Evolutionary conservation across 2,888 invertebrate species (phyloP), one percentile per base, ranked within the genome.

Genomic region (Mimachlamys varia): DNA sequence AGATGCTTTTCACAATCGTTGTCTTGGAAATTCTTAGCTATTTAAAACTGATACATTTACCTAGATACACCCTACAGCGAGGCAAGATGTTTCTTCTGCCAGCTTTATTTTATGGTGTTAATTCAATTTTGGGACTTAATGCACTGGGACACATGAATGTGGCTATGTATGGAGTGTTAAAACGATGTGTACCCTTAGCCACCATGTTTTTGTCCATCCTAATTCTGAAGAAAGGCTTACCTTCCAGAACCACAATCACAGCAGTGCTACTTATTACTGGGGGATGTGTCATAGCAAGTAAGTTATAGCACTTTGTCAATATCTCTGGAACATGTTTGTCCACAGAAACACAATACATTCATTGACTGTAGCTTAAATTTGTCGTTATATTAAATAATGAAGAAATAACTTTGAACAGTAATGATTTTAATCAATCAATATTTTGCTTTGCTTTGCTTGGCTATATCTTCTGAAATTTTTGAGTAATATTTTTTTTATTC

Each of bases 131-230:
- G 58, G 96, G 97, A 15, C 96, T 97, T 58, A 96, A 96, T 91
- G 97, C 97, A 0, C 95, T 97, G 49, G 96, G 97, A 92, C 97
- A 97, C 89, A 97, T 97, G 96, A 97, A 97, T 91, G 97, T 97
- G 93, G 97, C 97, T 1, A 97, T 97, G 96, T 97, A 97, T 94
- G 97, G 97, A 2, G 97, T 97, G 5, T 93, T 97, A 49, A 97
- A 97, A 94, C 95, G 97, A 89, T 97, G 96, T 93, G 96, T 96
- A 5, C 97, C 97, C 0, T 92, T 97, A 3, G 96, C 96, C 7
- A 97, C 97, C 55, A 94, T 97, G 91, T 62, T 97, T 33, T 93
- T 97, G 58, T 95, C 97, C 12, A 94, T 96, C 5, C 55, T 96
- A 13, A 93, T 97, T 17, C 94, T 97, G 17, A 95, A 96, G 87